Evolutionary conservation across 2,797 vertebrate species (phyloP).

Genomic region (Phalanger gymnotis): DNA sequence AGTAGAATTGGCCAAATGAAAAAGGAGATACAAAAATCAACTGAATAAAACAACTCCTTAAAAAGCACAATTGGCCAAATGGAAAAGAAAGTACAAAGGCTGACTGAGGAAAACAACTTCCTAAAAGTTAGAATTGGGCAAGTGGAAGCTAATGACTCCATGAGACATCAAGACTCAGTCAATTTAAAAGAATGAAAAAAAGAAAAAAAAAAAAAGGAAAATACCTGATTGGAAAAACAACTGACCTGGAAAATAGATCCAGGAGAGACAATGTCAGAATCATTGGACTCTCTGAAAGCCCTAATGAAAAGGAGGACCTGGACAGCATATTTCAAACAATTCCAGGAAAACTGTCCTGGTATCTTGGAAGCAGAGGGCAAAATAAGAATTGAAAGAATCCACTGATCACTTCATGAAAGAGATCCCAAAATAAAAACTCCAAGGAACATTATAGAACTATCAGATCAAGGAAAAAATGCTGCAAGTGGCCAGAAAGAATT

Average conservation of each 20-base stretch:
- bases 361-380: neutral
- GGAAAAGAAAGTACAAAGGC: neutral
- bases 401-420: neutral
- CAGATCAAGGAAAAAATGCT: neutral
- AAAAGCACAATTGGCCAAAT: neutral
- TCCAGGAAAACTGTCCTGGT: neutral
- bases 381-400: neutral
- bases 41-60: neutral
- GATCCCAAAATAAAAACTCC: neutral
- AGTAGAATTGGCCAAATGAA: neutral
- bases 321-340: neutral
- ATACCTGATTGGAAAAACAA: neutral
- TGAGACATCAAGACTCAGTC: neutral
- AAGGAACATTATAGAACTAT: neutral
- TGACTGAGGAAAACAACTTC: neutral
- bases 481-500: neutral
- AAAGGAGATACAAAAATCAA: no score
- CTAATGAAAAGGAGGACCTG: neutral
- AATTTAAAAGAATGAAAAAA: neutral
- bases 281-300: neutral
- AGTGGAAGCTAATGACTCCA: neutral
- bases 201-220: neutral
- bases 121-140: neutral
- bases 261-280: neutral
- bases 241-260: neutral